These are phyloP conservation scores for Gymnoscopelus braueri DNA, from an alignment of 2,797 vertebrate species.

Conservation along the genomic window DNA sequence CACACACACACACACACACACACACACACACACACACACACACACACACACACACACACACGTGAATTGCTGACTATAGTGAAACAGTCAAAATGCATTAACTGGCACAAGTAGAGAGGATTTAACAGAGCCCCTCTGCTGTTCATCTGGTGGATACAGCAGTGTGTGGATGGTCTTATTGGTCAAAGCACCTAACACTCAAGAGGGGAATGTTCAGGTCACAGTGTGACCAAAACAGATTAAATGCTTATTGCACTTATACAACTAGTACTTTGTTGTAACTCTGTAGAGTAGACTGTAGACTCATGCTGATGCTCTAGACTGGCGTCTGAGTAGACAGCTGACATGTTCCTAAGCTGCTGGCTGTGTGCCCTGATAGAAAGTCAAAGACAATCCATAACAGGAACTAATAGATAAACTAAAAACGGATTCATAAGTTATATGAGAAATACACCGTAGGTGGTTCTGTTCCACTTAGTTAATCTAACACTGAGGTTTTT, in stretches of 20 bases:
- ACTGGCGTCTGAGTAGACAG: too few species aligned
- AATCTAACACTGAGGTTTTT: too few species aligned
- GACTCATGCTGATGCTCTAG: too few species aligned
- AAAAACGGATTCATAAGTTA: background rate
- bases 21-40: slow-evolving; percentile 10
- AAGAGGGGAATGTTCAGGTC: too few species aligned
- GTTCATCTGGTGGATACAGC: background rate
- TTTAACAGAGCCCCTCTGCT: background rate
- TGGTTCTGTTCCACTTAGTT: background rate
- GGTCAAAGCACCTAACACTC: too few species aligned
- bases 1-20: slow-evolving; percentile 11
- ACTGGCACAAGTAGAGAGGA: background rate
- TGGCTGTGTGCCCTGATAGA: background rate
- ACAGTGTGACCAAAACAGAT: too few species aligned
- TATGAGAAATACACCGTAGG: background rate
- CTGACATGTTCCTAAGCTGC: background rate
- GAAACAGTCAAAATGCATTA: background rate
- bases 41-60: background rate
- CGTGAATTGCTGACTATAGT: background rate
- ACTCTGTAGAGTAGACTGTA: too few species aligned
- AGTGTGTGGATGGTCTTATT: too few species aligned
- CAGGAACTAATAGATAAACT: background rate
- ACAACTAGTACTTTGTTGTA: too few species aligned
- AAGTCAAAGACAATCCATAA: background rate
- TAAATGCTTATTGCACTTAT: too few species aligned